These are phyloP conservation scores for Thunnus thynnus DNA, from an alignment of 2,113 vertebrate genomes.

Conservation along the genomic window DNA sequence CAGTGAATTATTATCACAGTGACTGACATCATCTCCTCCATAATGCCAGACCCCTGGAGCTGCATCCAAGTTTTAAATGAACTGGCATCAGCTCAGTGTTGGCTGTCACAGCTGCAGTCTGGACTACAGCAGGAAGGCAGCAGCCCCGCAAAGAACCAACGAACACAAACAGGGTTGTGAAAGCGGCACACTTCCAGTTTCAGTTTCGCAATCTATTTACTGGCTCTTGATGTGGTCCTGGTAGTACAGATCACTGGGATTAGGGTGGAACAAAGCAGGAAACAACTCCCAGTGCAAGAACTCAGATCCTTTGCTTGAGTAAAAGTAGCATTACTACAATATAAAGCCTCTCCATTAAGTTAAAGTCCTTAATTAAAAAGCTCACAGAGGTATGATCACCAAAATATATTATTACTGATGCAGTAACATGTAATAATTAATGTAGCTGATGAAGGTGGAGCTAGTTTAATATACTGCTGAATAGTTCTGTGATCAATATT, in stretches of 20 bases:
- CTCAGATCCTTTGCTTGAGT: background rate
- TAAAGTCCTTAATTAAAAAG: background rate
- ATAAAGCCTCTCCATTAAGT: background rate
- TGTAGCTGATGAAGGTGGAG: background rate
- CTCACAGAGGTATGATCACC: background rate
- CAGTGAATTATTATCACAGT: background rate
- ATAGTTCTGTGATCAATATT: too few relatives aligned
- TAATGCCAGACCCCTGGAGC: background rate
- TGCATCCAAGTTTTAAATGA: constrained; percentile 30
- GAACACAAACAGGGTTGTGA: constrained; percentile 27
- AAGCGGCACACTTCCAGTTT: constrained; percentile 36
- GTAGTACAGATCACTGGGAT: constrained; percentile 24
- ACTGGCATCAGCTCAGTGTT: background rate
- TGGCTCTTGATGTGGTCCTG: background rate
- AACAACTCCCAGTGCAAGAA: constrained; percentile 12
- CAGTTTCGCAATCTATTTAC: constrained; percentile 50
- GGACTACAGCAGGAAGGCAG: background rate
- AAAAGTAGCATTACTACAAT: background rate
- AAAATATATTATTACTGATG: background rate
- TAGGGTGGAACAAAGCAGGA: background rate
- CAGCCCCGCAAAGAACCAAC: constrained; percentile 8
- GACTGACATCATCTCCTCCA: constrained; percentile 9
- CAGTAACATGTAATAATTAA: background rate
- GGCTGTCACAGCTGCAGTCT: constrained; percentile 20
- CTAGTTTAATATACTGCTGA: too few relatives aligned